These are phyloP conservation scores for Pediacus dermestoides DNA, from an alignment of 2,888 invertebrate genomes.

Conservation along the genomic window DNA sequence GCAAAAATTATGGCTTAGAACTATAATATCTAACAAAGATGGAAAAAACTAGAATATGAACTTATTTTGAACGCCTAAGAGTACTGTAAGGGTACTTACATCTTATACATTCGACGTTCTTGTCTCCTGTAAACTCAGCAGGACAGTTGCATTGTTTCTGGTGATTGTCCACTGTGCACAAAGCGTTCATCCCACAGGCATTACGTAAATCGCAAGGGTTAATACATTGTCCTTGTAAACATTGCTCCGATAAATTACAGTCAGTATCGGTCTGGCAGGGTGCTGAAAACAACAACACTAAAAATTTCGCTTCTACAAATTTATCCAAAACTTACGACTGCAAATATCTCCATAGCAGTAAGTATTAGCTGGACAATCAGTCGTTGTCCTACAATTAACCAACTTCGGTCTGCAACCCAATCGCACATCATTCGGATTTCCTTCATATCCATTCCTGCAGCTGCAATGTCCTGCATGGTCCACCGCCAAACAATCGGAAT, in stretches of 20 bases:
- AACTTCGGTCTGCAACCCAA: slow-evolving; percentile 74
- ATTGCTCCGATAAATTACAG: slow-evolving; percentile 75
- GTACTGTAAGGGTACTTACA: slow-evolving; percentile 55
- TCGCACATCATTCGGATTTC: slow-evolving; percentile 66
- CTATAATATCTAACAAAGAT: too few relatives aligned
- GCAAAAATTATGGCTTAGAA: too few relatives aligned
- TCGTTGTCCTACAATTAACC: slow-evolving; percentile 65
- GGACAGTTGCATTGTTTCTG: slow-evolving; percentile 80
- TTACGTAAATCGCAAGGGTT: slow-evolving; percentile 73
- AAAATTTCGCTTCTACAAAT: slow-evolving; percentile 6
- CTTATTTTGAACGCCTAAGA: too few relatives aligned
- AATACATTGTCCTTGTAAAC: slow-evolving; percentile 76
- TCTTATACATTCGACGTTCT: slow-evolving; percentile 79
- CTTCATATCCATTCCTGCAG: slow-evolving; percentile 75
- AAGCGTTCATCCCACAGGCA: slow-evolving; percentile 80
- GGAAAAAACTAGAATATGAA: too few relatives aligned
- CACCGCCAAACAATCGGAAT: slow-evolving; percentile 76
- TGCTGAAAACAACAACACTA: slow-evolving; percentile 33
- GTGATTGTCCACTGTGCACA: slow-evolving; percentile 70
- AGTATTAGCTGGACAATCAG: slow-evolving; percentile 73
- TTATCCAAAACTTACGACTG: slow-evolving; percentile 60
- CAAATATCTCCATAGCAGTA: slow-evolving; percentile 80
- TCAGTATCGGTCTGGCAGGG: slow-evolving; percentile 76
- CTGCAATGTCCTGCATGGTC: slow-evolving; percentile 75
- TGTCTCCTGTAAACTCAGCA: slow-evolving; percentile 79